Evolutionary conservation across 92 coral and sea anemone species (phyloP).

Genomic region (Siderastrea radians): DNA sequence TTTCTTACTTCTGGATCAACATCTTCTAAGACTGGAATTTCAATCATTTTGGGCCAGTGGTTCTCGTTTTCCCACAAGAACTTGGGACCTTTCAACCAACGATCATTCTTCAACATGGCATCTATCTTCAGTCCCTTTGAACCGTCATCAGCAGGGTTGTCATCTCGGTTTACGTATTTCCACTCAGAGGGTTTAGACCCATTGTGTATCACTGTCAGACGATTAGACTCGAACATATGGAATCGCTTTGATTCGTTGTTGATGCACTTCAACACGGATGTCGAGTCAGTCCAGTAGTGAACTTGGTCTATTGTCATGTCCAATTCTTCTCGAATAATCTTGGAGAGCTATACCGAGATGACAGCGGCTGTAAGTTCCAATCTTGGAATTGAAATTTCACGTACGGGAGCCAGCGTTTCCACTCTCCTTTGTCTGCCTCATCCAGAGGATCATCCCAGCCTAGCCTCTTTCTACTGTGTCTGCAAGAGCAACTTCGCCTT

Average conservation of each 20-base stretch:
- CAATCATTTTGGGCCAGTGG: constrained; percentile 56
- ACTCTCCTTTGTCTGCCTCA: too few relatives aligned
- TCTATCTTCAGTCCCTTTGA: constrained; percentile 62
- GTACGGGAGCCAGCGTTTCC: constrained; percentile 31
- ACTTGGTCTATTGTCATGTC: constrained; percentile 32
- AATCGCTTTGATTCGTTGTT: constrained; percentile 32
- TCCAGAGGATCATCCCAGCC: too few relatives aligned
- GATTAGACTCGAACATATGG: constrained; percentile 65
- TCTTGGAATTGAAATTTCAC: constrained; percentile 66
- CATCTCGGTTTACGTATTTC: constrained; percentile 62
- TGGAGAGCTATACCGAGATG: constrained; percentile 52
- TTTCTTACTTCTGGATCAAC: constrained; percentile 66
- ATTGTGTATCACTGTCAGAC: constrained; percentile 50
- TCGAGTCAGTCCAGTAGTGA: constrained; percentile 57
- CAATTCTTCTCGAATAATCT: constrained; percentile 51
- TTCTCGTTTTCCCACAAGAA: constrained; percentile 64
- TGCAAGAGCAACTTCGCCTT: neutral
- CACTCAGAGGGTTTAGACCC: constrained; percentile 44
- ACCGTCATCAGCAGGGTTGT: constrained; percentile 67
- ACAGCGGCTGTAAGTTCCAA: constrained; percentile 64
- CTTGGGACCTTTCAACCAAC: constrained; percentile 65
- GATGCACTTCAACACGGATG: constrained; percentile 61
- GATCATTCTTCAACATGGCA: constrained; percentile 52
- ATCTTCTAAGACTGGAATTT: constrained; percentile 52
- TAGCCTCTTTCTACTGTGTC: neutral